These are phyloP conservation scores for Chrysocyon brachyurus DNA, from an alignment of 2,797 vertebrate genomes.

Conservation along the genomic window DNA sequence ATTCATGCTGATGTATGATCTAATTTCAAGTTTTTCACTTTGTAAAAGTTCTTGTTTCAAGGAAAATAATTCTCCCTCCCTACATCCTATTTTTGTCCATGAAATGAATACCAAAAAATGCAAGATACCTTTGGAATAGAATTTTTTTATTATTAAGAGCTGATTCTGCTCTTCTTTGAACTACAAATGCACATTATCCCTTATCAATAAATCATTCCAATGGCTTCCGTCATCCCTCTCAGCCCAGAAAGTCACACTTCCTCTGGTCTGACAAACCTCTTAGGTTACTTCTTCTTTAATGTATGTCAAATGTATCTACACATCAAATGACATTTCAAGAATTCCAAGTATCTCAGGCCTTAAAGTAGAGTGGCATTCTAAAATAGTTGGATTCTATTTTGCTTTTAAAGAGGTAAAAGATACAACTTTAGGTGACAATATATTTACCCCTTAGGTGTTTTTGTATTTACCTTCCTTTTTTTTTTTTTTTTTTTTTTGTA, in stretches of 20 bases:
- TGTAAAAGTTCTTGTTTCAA: conserved; percentile 55
- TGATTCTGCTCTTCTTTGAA: conserved; percentile 75
- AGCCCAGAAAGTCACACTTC: conserved; percentile 63
- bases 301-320: conserved; percentile 74
- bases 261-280: conserved; percentile 74
- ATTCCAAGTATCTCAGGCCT: conserved; percentile 42
- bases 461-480: background rate
- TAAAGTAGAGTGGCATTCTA: conserved; percentile 53
- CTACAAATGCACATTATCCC: conserved; percentile 49
- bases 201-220: conserved; percentile 86
- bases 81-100: conserved; percentile 64
- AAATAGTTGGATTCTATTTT: background rate
- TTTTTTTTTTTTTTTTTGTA: background rate
- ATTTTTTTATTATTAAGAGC: conserved; percentile 66
- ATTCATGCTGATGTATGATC: background rate
- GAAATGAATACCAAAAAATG: conserved; percentile 68
- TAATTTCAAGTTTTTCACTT: conserved; percentile 59
- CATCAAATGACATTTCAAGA: conserved; percentile 67
- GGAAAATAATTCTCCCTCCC: conserved; percentile 35
- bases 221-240: conserved; percentile 71
- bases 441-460: background rate
- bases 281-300: conserved; percentile 77
- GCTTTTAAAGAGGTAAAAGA: background rate
- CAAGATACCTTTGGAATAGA: conserved; percentile 66
- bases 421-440: background rate